Evolutionary conservation across 2,113 vertebrate species (phyloP).

Genomic region (Podarcis raffonei): DNA sequence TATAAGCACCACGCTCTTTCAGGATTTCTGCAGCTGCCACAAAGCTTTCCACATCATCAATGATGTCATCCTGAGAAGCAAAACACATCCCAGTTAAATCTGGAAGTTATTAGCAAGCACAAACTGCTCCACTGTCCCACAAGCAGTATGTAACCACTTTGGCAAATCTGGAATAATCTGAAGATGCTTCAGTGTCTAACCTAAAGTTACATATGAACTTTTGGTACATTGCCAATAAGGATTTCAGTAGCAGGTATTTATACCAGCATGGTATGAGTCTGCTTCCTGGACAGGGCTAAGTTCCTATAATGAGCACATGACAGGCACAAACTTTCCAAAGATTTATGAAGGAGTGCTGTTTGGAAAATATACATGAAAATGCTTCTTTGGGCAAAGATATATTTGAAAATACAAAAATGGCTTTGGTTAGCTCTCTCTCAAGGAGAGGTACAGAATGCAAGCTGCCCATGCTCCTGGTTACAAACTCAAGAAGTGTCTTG

Average conservation of each 20-base stretch:
- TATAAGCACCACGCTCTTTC: constrained; percentile 97
- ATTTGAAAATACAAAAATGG: not conserved
- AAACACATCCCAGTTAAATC: constrained; percentile 15
- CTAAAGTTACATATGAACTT: not conserved
- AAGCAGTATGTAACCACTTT: not conserved
- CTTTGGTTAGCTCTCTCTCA: not conserved
- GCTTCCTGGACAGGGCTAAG: not conserved
- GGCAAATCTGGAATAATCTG: not conserved
- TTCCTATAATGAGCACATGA: not conserved
- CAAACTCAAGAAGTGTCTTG: not conserved
- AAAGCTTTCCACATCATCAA: constrained; percentile 96
- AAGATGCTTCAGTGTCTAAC: not conserved
- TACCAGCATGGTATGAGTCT: not conserved
- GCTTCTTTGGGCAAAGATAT: not conserved
- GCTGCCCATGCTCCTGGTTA: not conserved
- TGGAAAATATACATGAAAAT: not conserved
- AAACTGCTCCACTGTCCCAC: not conserved
- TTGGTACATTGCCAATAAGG: not conserved
- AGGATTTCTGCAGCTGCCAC: constrained; percentile 97
- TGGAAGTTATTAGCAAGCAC: not conserved
- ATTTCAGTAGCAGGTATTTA: not conserved
- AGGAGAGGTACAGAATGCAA: not conserved
- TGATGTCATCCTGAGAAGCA: constrained; percentile 91
- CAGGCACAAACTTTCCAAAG: not conserved
- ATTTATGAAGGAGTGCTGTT: not conserved